Evolutionary conservation across 2,888 invertebrate genomes (phyloP), one percentile per base, ranked within the genome.

Genomic region (Parochlus steinenii): DNA sequence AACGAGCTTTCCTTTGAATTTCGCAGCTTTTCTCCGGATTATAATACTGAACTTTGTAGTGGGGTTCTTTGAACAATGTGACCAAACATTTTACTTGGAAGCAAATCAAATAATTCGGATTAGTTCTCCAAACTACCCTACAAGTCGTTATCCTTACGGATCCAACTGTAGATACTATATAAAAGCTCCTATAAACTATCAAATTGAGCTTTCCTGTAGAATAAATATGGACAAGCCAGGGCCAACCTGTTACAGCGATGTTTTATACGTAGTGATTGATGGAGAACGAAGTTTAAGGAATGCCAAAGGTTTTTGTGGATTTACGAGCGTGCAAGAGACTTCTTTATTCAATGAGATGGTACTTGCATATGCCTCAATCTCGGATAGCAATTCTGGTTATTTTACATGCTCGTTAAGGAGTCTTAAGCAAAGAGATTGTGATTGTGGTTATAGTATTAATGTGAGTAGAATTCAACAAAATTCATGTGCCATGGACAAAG

Each of bases 221-320:
- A 43, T 56, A 8, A 46, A 52, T 37, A 40, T 56, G 5, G 47
- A 45, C 39, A 44, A 48, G 52, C 56, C 23, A 11, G 6, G 3
- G 14, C 17, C 6, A 6, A 5, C n/a, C n/a, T 56, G 56, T 43
- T 44, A 43, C 32, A 40, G 48, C 11, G 55, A 57, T 39, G 43
- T 48, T 42, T 52, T 56, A 41, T 53, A 54, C 43, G 55, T 54
- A 45, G 57, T 54, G 45, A 46, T 46, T 40, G 53, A 55, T 39
- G 56, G 56, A 41, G 52, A 51, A 37, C 53, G 53, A 46, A 43
- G 53, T 38, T 38, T 55, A 43, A 47, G 50, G 36, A 51, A 48
- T 41, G 55, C 56, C 14, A 55, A 56, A 42, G 56, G 49, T 45
- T 56, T 54, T 47, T 56, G 56, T 41, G 56, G 56, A 34, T 45